Conservation (phyloP, 2,797 vertebrate species). For the Phoxinus dragarum region DNA sequence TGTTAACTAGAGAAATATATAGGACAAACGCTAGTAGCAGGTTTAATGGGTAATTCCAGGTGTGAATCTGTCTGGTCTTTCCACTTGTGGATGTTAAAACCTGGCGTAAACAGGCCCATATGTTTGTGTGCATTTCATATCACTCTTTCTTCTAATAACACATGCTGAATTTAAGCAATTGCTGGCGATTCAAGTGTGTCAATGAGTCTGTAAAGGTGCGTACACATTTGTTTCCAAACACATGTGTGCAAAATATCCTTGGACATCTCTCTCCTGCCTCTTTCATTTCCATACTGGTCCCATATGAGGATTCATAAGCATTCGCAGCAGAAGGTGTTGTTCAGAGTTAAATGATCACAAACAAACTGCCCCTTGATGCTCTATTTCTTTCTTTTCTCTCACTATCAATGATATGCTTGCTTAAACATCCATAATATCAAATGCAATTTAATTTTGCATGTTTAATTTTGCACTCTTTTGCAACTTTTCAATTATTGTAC, state of each 20-base stretch:
- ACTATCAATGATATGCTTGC: not conserved
- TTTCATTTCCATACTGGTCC: slow-evolving; percentile 64
- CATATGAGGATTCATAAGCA: slow-evolving; percentile 47
- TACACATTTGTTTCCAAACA: slow-evolving; percentile 33
- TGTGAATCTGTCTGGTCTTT: not conserved
- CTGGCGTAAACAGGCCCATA: not conserved
- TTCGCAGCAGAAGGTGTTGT: slow-evolving; percentile 54
- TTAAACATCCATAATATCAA: not conserved
- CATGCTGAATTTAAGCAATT: slow-evolving; percentile 2
- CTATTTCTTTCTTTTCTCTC: slow-evolving; percentile 13
- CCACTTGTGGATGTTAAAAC: not conserved
- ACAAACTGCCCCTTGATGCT: slow-evolving; percentile 51
- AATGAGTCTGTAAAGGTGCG: not conserved
- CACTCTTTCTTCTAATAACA: not conserved
- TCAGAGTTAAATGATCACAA: slow-evolving; percentile 51
- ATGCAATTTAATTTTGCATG: not conserved
- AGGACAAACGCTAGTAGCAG: not conserved
- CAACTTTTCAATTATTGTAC: no score
- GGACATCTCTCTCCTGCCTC: slow-evolving; percentile 31
- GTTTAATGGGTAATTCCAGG: not conserved
- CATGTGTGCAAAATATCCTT: not conserved
- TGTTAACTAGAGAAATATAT: not conserved
- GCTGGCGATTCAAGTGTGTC: not conserved
- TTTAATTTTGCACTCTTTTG: no score
- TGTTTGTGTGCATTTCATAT: not conserved